A percentile compares a stretch with the other conserved stretches of the same genome.
Conservation (phyloP, 2,797 vertebrate species). For the Garrulus glandarius region DNA sequence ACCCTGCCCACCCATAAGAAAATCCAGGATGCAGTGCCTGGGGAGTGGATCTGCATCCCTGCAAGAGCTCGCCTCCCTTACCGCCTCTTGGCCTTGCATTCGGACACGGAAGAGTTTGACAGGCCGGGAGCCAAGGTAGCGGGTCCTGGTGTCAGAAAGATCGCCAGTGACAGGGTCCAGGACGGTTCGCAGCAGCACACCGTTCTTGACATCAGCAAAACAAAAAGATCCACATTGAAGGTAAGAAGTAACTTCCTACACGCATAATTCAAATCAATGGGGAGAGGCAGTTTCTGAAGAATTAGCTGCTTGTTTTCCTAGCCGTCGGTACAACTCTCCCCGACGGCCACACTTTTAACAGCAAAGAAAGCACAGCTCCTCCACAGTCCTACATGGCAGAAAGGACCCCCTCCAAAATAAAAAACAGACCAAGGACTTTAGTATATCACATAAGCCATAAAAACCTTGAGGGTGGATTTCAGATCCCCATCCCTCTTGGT, state of each 20-base stretch:
- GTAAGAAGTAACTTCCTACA: background rate
- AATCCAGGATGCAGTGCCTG: rapidly evolving
- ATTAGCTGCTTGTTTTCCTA: background rate
- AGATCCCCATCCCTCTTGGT: background rate
- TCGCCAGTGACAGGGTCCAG: constrained; percentile 96
- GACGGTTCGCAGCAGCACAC: constrained; percentile 92
- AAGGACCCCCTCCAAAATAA: background rate
- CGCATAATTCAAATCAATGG: background rate
- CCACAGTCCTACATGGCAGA: background rate
- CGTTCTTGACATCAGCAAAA: constrained; percentile 79
- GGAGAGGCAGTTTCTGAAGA: background rate
- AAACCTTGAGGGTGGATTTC: background rate
- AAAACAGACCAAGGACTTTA: background rate
- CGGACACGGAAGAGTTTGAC: constrained; percentile 96
- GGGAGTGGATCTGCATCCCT: background rate
- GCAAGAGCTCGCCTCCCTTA: constrained; percentile 66
- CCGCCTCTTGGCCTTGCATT: constrained; percentile 98
- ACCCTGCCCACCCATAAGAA: background rate
- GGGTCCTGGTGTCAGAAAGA: constrained; percentile 93
- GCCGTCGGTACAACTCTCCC: background rate
- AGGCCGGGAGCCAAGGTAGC: constrained; percentile 93
- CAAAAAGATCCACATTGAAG: background rate
- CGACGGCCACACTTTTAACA: background rate
- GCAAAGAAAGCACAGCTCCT: background rate
- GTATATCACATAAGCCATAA: background rate